phyloP scores from a whole-genome alignment of 1,140 invertebrate genomes.

The Tetramorium alpestre region DNA sequence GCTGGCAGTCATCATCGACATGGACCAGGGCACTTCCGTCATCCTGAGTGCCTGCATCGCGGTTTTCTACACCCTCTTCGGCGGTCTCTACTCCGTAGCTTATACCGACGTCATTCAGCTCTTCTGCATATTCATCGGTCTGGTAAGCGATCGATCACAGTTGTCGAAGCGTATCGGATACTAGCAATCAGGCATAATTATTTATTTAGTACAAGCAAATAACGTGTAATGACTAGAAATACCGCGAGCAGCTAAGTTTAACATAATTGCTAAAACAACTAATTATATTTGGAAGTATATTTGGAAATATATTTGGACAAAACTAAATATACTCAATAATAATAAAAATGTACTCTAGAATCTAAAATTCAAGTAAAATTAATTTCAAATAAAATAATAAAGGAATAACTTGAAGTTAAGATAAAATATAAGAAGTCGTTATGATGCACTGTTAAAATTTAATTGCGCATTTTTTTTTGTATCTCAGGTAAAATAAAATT shows the following conservation, averaged over 20 bases:
- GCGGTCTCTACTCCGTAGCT: conserved; percentile 98
- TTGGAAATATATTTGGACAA: neutral
- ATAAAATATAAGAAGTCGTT: neutral
- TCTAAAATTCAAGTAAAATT: neutral
- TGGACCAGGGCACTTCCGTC: conserved; percentile 96
- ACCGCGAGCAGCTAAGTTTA: neutral
- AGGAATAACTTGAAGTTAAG: neutral
- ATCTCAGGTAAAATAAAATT: neutral
- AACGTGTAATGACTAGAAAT: neutral
- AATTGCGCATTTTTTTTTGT: neutral
- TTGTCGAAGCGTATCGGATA: neutral
- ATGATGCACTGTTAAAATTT: neutral
- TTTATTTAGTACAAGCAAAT: conserved; percentile 6
- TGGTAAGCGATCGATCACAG: conserved; percentile 87
- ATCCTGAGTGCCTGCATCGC: conserved; percentile 98
- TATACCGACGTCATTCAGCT: conserved; percentile 99
- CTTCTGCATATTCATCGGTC: conserved; percentile 98
- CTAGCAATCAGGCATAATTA: neutral
- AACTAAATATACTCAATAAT: too few relatives aligned
- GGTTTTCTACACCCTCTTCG: conserved; percentile 98
- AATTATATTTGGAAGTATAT: neutral
- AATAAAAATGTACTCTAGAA: neutral
- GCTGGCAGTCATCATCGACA: conserved; percentile 97
- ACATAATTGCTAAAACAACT: neutral
- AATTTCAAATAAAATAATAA: neutral